phyloP scores from a whole-genome alignment of 2,113 vertebrate species.

The Ameiurus melas region DNA sequence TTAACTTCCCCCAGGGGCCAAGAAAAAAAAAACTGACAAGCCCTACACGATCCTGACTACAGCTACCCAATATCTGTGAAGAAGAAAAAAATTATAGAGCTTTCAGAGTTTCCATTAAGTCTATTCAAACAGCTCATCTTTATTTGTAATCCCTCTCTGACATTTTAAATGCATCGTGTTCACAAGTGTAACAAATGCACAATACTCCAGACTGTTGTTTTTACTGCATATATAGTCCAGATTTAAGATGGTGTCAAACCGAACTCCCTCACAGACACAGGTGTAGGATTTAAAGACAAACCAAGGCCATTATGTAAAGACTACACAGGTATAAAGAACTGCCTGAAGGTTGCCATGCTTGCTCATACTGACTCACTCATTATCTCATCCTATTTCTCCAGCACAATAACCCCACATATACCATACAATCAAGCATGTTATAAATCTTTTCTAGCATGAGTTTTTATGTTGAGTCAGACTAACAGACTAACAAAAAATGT shows the following conservation, averaged over 20 bases:
- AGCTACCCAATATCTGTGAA: conserved; percentile 61
- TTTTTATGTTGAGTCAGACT: not conserved
- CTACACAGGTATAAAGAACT: conserved; percentile 59
- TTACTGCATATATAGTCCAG: not conserved
- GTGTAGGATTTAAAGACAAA: conserved; percentile 44
- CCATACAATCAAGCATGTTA: conserved; percentile 13
- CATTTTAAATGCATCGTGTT: conserved; percentile 2
- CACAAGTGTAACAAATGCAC: not conserved
- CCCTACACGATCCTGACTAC: conserved; percentile 50
- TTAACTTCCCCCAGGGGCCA: conserved; percentile 67
- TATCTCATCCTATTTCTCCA: conserved; percentile 42
- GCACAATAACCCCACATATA: conserved; percentile 16
- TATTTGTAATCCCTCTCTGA: not conserved
- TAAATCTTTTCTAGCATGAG: conserved; percentile 24
- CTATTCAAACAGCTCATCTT: not conserved
- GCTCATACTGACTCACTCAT: conserved; percentile 46
- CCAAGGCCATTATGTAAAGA: conserved; percentile 56
- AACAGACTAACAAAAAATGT: not conserved
- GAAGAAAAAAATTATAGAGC: conserved; percentile 58
- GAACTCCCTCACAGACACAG: not conserved
- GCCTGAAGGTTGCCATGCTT: conserved; percentile 22
- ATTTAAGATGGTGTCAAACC: not conserved
- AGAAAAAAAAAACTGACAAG: conserved; percentile 58
- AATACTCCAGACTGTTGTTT: not conserved
- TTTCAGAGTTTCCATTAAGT: not conserved